Base-by-base conservation (phyloP, 37 sponge, comb jelly and placozoan species). In the Halisarca cf. caerulea region DNA sequence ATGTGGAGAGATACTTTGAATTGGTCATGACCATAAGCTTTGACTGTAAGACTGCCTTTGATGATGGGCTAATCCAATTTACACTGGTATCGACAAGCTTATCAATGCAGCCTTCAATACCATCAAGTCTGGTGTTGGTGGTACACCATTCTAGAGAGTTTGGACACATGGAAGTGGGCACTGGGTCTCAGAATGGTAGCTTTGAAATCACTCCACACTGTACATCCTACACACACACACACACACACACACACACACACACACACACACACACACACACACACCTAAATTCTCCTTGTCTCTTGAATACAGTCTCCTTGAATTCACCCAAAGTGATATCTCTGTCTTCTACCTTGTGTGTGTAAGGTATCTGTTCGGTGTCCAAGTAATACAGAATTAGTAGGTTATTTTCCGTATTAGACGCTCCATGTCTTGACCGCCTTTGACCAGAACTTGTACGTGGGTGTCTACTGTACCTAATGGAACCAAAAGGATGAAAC, bases 291-390 rank as follows among this genome's bases (percentile, higher is more conserved):
- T 83, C 58, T 70, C 90, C 93, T 66, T 75, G 86, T 47, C 90
- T 89, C 44, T 66, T 66, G 80, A 93, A 93, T 6, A 93, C 75
- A n/a, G 83, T 82, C 54, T 88, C 92, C 62, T 92, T 92, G 80
- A 92, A 92, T 30, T 85, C 86, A 30, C 80, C 70, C 62, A 92
- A 73, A 17, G 92, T 92, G 80, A 92, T 51, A 20, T 79, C 55
- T 64, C 47, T 3, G 28, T 59, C 79, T n/a, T 61, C 25, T 1
- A 33, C 36, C 21, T 70, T 40, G 55, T 80, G n/a, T 32, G 73
- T 20, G 39, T 39, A 75, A 4, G 86, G 90, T 9, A 86, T 86
- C 0, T 78, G 59, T 36, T 86, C 39, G 39, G 82, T 59, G 37
- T 78, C 86, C 47, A 90, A 27, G 59, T 82, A 43, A 72, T 90